A percentile compares a stretch with the other conserved stretches of the same genome.
Conservation (phyloP, 92 coral and sea anemone species). For the Palythoa heliodiscus region DNA sequence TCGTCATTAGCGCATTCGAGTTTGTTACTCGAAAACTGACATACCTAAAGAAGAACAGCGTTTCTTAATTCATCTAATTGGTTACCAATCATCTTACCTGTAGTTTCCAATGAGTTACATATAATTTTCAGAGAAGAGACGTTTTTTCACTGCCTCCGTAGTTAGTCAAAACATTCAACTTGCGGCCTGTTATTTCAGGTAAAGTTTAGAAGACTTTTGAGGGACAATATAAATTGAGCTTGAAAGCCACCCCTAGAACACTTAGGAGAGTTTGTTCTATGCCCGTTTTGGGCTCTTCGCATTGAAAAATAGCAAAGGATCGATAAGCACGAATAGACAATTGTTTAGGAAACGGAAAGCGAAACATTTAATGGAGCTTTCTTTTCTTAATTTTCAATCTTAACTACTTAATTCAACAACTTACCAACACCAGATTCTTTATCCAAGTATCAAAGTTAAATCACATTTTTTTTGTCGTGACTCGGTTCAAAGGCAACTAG, state of each 20-base stretch:
- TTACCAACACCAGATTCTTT: neutral
- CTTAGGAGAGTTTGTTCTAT: neutral
- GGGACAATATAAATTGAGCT: neutral
- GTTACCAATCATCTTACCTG: conserved; percentile 4
- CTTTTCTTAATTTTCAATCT: neutral
- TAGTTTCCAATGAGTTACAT: neutral
- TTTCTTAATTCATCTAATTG: neutral
- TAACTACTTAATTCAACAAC: neutral
- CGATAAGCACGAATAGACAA: conserved; percentile 16
- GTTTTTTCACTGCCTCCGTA: no score
- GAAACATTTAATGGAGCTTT: neutral
- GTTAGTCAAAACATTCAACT: neutral
- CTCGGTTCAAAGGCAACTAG: neutral
- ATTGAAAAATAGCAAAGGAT: neutral
- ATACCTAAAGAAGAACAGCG: neutral
- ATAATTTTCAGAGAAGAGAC: no score
- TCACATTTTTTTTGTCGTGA: neutral
- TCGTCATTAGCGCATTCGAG: neutral
- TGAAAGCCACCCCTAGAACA: neutral
- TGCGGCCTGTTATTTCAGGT: neutral
- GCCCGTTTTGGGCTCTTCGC: neutral
- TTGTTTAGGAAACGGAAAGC: neutral
- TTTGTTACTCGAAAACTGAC: neutral
- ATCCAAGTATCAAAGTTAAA: no score
- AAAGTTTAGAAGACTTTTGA: neutral